A percentile compares a stretch with the other conserved stretches of the same genome.
phyloP scores from a whole-genome alignment of 2,888 invertebrate species.

The Drosophila neonasuta region DNA sequence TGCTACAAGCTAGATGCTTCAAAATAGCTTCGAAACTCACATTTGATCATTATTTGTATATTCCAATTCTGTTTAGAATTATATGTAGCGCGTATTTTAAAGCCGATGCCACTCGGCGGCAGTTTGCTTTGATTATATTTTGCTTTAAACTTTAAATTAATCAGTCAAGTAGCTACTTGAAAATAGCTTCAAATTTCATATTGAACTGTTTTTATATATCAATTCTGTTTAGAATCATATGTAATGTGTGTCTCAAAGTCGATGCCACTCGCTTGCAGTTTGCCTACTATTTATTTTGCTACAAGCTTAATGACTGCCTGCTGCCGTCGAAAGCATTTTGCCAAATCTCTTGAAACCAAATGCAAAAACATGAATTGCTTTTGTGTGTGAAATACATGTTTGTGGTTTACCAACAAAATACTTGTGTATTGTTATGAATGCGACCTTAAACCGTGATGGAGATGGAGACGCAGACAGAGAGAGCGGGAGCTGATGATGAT shows the following conservation, averaged over 20 bases:
- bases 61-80: too few relatives aligned
- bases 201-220: too few relatives aligned
- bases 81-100: not conserved
- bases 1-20: too few relatives aligned
- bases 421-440: not conserved
- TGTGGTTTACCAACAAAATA: not conserved
- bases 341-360: not conserved
- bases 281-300: too few relatives aligned
- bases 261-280: not conserved
- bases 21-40: too few relatives aligned
- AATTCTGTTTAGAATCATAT: too few relatives aligned
- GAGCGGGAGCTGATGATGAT: not conserved
- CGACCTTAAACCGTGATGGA: not conserved
- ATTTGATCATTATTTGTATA: too few relatives aligned
- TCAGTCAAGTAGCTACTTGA: too few relatives aligned
- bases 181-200: too few relatives aligned
- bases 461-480: not conserved
- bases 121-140: not conserved
- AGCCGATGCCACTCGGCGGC: not conserved
- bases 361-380: slow-evolving; percentile 9
- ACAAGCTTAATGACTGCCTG: slow-evolving; percentile 29
- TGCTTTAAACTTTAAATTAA: too few relatives aligned
- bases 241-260: not conserved
- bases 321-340: slow-evolving; percentile 30
- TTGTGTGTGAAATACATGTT: slow-evolving; percentile 10